phyloP scores from a whole-genome alignment of 1,140 invertebrate genomes.

The Augochlora pura region DNA sequence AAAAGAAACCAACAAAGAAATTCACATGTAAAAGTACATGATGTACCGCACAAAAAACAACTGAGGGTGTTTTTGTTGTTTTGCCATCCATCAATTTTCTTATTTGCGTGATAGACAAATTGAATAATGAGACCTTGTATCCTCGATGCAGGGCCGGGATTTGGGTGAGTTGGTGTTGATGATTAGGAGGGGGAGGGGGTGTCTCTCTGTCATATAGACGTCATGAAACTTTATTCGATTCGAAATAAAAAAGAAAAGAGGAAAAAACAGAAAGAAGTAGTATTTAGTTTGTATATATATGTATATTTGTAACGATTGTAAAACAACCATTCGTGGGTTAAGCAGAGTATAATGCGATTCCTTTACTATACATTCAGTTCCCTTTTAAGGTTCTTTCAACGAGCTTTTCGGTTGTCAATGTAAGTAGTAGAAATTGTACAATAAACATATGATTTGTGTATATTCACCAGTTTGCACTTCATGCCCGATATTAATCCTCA shows the following conservation, averaged over 20 bases:
- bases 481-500: conserved; percentile 66
- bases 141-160: conserved; percentile 1
- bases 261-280: conserved; percentile 24
- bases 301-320: conserved; percentile 69
- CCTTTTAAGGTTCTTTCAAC: conserved; percentile 66
- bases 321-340: conserved; percentile 63
- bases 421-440: conserved; percentile 76
- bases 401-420: conserved; percentile 72
- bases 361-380: conserved; percentile 56
- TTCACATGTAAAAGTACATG: conserved; percentile 55
- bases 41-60: conserved; percentile 64
- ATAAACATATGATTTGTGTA: conserved; percentile 72
- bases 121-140: conserved; percentile 7
- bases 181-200: no score
- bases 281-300: conserved; percentile 69
- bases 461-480: conserved; percentile 70
- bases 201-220: conserved; percentile 6
- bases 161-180: no score
- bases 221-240: conserved; percentile 58
- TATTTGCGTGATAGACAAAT: conserved; percentile 42
- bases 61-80: conserved; percentile 52
- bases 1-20: conserved; percentile 12
- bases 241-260: not conserved
- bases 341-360: conserved; percentile 56
- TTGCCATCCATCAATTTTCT: conserved; percentile 54